These are phyloP conservation scores for Drepanosiphum platanoidis DNA, from an alignment of 2,888 invertebrate species.

Conservation along the genomic window DNA sequence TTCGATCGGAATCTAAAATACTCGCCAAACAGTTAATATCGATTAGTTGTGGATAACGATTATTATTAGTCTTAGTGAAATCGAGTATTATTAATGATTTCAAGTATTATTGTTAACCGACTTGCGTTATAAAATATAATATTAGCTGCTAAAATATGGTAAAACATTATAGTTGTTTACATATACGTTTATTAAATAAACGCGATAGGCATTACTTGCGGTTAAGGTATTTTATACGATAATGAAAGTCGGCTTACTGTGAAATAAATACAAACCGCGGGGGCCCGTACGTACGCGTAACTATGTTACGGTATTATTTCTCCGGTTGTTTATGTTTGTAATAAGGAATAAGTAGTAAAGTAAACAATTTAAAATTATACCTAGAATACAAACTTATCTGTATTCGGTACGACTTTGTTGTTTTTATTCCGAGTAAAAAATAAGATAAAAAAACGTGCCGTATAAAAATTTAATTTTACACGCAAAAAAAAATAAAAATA, in stretches of 20 bases:
- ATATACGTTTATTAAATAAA: slow-evolving; percentile 8
- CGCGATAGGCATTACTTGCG: not conserved
- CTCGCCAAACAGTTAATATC: too few species aligned
- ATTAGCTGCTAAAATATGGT: not conserved
- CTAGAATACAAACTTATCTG: not conserved
- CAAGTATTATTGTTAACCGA: not conserved
- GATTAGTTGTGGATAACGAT: too few species aligned
- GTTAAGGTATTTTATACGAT: not conserved
- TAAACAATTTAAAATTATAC: slow-evolving; percentile 18
- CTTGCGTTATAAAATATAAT: not conserved
- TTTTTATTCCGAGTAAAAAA: not conserved
- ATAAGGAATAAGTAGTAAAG: not conserved
- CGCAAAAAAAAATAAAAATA: too few species aligned
- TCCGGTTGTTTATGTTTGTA: not conserved
- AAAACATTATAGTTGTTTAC: not conserved
- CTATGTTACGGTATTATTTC: not conserved
- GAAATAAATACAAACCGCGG: not conserved
- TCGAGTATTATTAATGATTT: not conserved
- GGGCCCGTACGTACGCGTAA: too few species aligned
- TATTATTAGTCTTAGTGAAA: not conserved
- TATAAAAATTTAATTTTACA: not conserved
- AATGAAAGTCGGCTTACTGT: not conserved
- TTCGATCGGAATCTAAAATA: too few species aligned
- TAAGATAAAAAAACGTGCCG: not conserved
- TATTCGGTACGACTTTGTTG: not conserved